Conservation (phyloP, 2,888 invertebrate genomes). For the Piscicola geometra region DNA sequence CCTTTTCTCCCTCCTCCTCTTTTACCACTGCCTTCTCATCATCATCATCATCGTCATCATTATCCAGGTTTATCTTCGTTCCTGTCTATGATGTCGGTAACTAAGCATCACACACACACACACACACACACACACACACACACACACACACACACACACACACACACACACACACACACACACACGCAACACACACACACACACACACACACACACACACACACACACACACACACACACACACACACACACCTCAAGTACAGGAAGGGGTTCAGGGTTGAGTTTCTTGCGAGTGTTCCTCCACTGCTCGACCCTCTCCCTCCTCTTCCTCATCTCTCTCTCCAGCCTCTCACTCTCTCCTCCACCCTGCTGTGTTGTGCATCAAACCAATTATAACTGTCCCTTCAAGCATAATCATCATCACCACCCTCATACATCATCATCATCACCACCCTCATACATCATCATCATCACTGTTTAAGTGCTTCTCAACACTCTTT, state of each 20-base stretch:
- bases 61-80: conserved; percentile 47
- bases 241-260: neutral
- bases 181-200: no score
- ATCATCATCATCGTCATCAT: conserved; percentile 60
- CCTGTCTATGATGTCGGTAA: neutral
- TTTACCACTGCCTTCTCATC: conserved; percentile 47
- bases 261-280: neutral
- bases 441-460: neutral
- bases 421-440: no score
- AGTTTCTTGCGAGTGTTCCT: conserved; percentile 55
- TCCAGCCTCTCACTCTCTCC: conserved; percentile 63
- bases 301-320: conserved; percentile 93
- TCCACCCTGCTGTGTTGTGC: no score
- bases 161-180: neutral
- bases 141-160: conserved; percentile 21
- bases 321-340: conserved; percentile 87
- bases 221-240: neutral
- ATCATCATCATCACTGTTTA: neutral
- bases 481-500: neutral
- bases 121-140: conserved; percentile 22
- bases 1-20: conserved; percentile 46
- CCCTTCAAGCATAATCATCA: no score
- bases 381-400: no score
- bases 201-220: neutral
- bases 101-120: conserved; percentile 9